Percentiles rank a stretch among this genome's conserved stretches.
Conservation (phyloP, 2,113 vertebrate species). For the Colinus virginianus region DNA sequence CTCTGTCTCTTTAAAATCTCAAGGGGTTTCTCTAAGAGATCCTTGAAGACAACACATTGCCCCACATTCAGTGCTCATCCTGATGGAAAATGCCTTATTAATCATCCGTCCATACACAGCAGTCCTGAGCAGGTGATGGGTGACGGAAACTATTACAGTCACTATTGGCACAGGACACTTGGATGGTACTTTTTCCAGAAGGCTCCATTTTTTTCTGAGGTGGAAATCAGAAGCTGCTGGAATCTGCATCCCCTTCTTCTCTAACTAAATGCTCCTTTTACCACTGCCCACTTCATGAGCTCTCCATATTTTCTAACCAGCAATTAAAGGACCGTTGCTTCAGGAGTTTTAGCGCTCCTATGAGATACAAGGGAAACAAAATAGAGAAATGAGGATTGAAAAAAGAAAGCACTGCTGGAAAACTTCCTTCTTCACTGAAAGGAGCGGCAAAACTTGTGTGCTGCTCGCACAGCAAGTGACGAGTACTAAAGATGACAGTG, state of each 20-base stretch:
- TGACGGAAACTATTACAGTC: not conserved
- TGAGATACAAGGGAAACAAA: not conserved
- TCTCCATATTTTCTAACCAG: not conserved
- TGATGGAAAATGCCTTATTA: not conserved
- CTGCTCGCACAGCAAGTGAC: not conserved
- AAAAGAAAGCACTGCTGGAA: rapidly evolving
- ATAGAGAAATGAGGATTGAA: not conserved
- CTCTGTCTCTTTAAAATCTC: not conserved
- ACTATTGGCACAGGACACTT: not conserved
- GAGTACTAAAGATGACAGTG: not conserved
- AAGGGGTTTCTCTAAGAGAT: not conserved
- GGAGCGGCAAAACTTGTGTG: not conserved
- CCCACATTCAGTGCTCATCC: not conserved
- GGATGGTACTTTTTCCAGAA: not conserved
- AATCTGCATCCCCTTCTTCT: not conserved
- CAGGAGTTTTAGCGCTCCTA: not conserved
- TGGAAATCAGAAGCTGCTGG: not conserved
- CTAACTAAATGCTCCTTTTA: not conserved
- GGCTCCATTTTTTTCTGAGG: not conserved
- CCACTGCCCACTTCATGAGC: not conserved
- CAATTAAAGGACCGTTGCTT: not conserved
- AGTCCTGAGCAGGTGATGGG: not conserved
- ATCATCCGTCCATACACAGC: not conserved
- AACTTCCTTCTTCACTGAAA: not conserved
- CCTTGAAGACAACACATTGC: not conserved